Base-by-base conservation (phyloP, 1,140 invertebrate species). In the Chironomus striatipennis region DNA sequence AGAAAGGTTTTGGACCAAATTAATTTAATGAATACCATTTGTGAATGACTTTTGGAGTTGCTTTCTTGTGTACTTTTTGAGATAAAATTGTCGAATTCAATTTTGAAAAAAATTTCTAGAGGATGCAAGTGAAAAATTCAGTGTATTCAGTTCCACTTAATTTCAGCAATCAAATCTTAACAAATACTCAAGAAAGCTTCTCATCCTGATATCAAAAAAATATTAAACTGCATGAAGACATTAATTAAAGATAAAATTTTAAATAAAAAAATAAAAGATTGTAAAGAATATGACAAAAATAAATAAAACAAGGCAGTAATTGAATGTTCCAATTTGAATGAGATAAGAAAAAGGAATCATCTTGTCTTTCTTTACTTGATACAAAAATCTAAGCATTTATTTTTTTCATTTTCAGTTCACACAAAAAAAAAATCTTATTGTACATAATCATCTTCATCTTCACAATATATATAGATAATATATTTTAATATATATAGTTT, bases 361-460 rank as follows among this genome's bases (percentile, higher is more conserved):
- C 12, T 10, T 47, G 2, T 47, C 43, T 12, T 57, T 10, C n/a
- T 12, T 57, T 57, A 57, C 47, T 57, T 57, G 47, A 57, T 57
- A 57, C 47, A 57, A 57, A 57, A 57, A 57, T 57, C 47, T 57
- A 57, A 57, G 47, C 47, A 57, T 57, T 57, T 57, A 57, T 57
- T 57, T 57, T 57, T 47, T 5, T 47, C 15, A 15, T 47, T 47
- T 57, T 57, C 47, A 57, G 47, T 57, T 57, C 47, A 57, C 47
- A 57, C 47, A 57, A 57, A 57, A 57, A 57, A 47, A 15, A n/a
- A n/a, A 57, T 57, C 47, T 57, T n/a, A 34, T 34, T 34, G 24
- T 34, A 34, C 24, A 34, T n/a, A 57, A n/a, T 57, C n/a, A 57
- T 57, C 12, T 57, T 57, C 12, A 12, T 57, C 47, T 57, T 57